Evolutionary conservation across 2,888 invertebrate species (phyloP), one percentile per base, ranked within the genome.

Genomic region (Heliconius erato): DNA sequence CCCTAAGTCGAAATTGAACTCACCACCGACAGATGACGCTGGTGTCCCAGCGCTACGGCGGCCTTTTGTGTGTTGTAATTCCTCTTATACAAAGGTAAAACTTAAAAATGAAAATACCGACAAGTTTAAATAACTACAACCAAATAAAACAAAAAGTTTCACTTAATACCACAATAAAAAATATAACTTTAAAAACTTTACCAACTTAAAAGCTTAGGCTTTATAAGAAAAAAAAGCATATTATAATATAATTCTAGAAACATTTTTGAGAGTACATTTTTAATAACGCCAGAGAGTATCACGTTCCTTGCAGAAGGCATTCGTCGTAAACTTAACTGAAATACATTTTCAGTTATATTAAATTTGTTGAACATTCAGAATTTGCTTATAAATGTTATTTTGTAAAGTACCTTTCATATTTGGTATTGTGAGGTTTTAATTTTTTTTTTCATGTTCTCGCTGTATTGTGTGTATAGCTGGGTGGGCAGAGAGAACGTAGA

Each of bases 211-310:
- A 32, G 19, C 32, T 28, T 49, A 26, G 40, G 40, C 32, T 74
- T 32, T 26, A 32, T 23, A 79, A 82, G 76, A 82, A 82, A 82
- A 82, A 49, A 16, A 9, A 54, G 6, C 54, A 54, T 19, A 5
- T 19, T 19, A 19, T 80, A 28, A 28, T 19, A 54, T 80, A 78
- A 82, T 84, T 28, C 78, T 26, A 28, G 82, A 44, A 84, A 80
- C 32, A 80, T 82, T 84, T 82, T 77, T 65, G 26, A 79, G 68
- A 82, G 79, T 71, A 78, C 63, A 80, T 82, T 84, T 84, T 84
- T 82, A 82, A 82, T 82, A 82, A 82, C 82, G 80, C 40, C 9
- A 67, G 65, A 49, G 59, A 80, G 74, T 68, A 23, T 76, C 74
- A 65, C 59, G 67, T 81, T 74, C 76, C 68, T 77, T 65, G 44